Conservation (phyloP, 2,888 invertebrate species). For the Panorpa germanica region DNA sequence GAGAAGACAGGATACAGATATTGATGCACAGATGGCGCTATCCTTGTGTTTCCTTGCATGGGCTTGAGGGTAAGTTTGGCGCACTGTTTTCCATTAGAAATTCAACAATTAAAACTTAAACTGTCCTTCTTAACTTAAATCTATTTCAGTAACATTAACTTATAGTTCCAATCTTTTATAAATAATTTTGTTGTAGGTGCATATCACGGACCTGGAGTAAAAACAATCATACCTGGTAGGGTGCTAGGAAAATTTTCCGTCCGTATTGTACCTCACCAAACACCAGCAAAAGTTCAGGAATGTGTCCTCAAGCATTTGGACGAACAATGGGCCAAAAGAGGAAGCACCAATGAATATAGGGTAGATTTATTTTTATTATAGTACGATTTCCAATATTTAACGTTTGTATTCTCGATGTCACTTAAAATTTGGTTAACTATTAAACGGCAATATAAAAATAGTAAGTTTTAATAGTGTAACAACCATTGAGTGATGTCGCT, state of each 20-base stretch:
- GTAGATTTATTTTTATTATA: slow-evolving; percentile 22
- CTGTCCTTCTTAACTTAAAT: too few species aligned
- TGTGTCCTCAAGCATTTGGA: slow-evolving; percentile 61
- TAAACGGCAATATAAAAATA: too few species aligned
- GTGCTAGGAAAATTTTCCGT: slow-evolving; percentile 96
- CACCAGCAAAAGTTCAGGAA: slow-evolving; percentile 60
- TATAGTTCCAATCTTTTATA: too few species aligned
- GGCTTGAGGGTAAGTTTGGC: slow-evolving; percentile 53
- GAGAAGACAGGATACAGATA: slow-evolving; percentile 60
- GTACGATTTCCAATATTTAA: background rate
- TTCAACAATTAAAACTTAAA: too few species aligned
- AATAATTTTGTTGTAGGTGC: slow-evolving; percentile 31
- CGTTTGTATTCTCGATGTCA: too few species aligned
- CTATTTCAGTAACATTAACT: too few species aligned
- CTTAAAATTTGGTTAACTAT: too few species aligned
- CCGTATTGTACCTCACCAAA: slow-evolving; percentile 88
- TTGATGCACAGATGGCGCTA: slow-evolving; percentile 92
- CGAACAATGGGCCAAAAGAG: slow-evolving; percentile 56
- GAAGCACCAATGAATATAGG: slow-evolving; percentile 67
- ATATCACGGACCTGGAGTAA: slow-evolving; percentile 83
- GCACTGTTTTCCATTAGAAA: slow-evolving; percentile 13
- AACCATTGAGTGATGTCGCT: too few species aligned
- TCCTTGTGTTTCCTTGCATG: slow-evolving; percentile 86
- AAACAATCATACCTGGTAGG: slow-evolving; percentile 87
- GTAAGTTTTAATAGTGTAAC: too few species aligned